phyloP scores from a whole-genome alignment of 2,888 invertebrate species.

The Amiota communis region DNA sequence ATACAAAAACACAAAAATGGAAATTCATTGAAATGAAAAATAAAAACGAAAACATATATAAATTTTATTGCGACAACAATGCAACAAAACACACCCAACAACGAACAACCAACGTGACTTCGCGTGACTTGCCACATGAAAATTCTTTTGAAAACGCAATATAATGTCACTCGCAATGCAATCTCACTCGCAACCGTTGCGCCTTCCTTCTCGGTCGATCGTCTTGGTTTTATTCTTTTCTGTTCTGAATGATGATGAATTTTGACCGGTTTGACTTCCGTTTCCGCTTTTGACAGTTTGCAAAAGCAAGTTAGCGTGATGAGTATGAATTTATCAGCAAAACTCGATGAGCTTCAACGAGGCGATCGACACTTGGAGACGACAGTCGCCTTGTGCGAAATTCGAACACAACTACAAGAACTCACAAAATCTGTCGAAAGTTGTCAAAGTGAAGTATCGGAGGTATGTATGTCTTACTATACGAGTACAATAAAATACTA shows the following conservation, averaged over 20 bases:
- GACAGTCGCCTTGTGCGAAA: conserved; percentile 94
- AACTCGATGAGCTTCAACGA: conserved; percentile 94
- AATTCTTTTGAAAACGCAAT: conserved; percentile 2
- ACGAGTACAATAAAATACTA: no score
- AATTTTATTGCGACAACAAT: conserved; percentile 22
- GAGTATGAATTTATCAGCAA: conserved; percentile 96
- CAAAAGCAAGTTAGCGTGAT: conserved; percentile 98
- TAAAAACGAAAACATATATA: conserved; percentile 3
- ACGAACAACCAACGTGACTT: not conserved
- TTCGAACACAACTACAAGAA: conserved; percentile 92
- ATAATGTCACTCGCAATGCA: not conserved
- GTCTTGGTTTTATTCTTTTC: conserved; percentile 28
- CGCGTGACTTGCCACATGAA: conserved; percentile 1
- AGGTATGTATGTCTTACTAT: conserved; percentile 75
- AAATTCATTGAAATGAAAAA: not conserved
- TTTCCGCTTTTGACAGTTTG: conserved; percentile 81
- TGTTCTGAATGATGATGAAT: conserved; percentile 48
- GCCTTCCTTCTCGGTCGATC: not conserved
- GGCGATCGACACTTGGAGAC: conserved; percentile 93
- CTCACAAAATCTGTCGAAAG: conserved; percentile 95
- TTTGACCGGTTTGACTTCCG: conserved; percentile 42
- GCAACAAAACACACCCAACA: not conserved
- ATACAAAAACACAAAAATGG: conserved; percentile 27
- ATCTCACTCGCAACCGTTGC: not conserved
- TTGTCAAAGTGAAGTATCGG: conserved; percentile 94